phyloP scores from a whole-genome alignment of 2,797 vertebrate species.

The Rousettus madagascariensis region DNA sequence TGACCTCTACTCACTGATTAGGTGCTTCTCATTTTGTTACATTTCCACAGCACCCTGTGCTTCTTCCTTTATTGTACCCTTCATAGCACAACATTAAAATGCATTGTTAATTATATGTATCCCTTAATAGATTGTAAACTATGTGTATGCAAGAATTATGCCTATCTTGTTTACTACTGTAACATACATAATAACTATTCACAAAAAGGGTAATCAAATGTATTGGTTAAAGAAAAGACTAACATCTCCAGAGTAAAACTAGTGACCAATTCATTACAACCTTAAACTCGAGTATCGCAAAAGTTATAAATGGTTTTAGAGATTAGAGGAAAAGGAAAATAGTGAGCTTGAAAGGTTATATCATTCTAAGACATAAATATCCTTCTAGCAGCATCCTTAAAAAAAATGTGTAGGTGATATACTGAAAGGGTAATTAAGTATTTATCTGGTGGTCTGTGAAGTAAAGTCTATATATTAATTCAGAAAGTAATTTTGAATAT shows the following conservation, averaged over 20 bases:
- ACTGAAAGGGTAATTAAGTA: not conserved
- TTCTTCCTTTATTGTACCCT: not conserved
- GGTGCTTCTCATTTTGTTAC: not conserved
- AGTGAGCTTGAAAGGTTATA: not conserved
- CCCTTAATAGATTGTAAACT: not conserved
- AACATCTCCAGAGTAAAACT: not conserved
- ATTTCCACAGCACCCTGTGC: not conserved
- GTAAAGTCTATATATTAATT: not conserved
- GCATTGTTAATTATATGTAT: not conserved
- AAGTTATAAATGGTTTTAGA: not conserved
- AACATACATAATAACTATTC: not conserved
- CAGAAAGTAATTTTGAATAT: not conserved
- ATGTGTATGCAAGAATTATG: not conserved
- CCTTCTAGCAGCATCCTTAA: not conserved
- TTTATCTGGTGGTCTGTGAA: not conserved
- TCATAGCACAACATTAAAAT: not conserved
- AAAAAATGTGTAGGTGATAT: not conserved
- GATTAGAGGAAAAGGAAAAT: not conserved
- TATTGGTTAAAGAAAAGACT: conserved; percentile 15
- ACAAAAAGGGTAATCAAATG: not conserved
- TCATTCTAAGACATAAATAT: not conserved
- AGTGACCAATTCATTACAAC: not conserved
- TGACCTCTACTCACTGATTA: not conserved
- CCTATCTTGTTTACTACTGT: not conserved
- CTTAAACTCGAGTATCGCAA: not conserved